Evolutionary conservation across 1,140 invertebrate genomes (phyloP).

Genomic region (Zaprionus africanus): DNA sequence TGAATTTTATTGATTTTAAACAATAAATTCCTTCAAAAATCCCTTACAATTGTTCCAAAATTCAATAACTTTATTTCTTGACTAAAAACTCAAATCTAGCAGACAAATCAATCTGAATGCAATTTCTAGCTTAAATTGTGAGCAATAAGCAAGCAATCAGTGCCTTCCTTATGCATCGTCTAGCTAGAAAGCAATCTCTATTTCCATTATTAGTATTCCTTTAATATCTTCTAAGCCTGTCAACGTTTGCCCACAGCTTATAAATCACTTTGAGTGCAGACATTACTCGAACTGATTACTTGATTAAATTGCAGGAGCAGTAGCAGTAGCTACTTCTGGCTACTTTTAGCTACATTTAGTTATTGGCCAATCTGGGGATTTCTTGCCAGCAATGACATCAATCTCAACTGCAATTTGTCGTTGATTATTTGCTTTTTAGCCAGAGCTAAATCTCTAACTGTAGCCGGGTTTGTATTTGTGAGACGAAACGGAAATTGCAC

Average conservation of each 20-base stretch:
- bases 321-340: neutral
- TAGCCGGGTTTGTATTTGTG: slow-evolving; percentile 19
- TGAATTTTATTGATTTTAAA: too few species aligned
- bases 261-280: neutral
- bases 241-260: neutral
- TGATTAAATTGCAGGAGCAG: slow-evolving; percentile 21
- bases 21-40: too few species aligned
- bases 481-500: slow-evolving; percentile 70
- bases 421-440: slow-evolving; percentile 45
- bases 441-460: neutral
- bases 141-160: neutral
- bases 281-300: slow-evolving; percentile 16
- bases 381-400: slow-evolving; percentile 25
- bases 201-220: neutral
- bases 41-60: too few species aligned
- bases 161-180: neutral
- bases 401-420: slow-evolving; percentile 72
- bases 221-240: neutral
- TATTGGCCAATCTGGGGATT: neutral
- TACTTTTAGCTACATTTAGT: neutral
- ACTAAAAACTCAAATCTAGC: neutral
- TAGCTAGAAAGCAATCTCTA: neutral
- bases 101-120: neutral
- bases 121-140: neutral
- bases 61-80: too few species aligned